Base-by-base conservation (phyloP, 1,140 invertebrate species). In the Papilio aristodemus region DNA sequence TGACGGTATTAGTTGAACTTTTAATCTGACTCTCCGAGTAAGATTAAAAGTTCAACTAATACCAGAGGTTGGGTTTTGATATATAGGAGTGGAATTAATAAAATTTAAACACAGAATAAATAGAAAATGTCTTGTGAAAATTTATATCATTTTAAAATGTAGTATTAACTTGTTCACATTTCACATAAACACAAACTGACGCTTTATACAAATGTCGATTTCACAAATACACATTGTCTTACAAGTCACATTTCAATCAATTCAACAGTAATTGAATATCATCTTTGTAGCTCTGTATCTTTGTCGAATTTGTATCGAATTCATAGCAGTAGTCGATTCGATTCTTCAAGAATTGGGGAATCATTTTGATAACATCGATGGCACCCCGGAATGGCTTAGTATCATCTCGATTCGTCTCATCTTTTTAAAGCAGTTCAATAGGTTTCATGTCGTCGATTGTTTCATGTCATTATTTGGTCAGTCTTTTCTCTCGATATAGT, bases 381-480 rank as follows among this genome's bases (percentile, higher is more conserved):
- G 89, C 89, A 91, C 89, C 87, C 80, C 75, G 88, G 89, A 86
- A 91, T 91, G 89, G 89, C 87, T 91, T 91, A 84, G 83, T 88
- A 90, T 84, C 81, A 88, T 86, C 85, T 87, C 79, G 78, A 77
- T 81, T 84, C 78, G 82, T 86, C 76, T 83, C 77, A 79, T 83
- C 76, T 87, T 74, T 85, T 79, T 79, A 80, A 78, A 77, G 72
- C 71, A 77, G 71, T 81, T 78, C 71, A 75, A 78, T 74, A 72
- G 77, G 77, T 72, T 72, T 81, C 79, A 83, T 75, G 75, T 80
- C 77, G 71, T 77, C 70, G 71, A 75, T 59, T 77, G 80, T 77
- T 78, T 81, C 81, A 84, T 86, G 71, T 80, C 80, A 84, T 82
- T 68, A 85, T 87, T 85, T 84, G 71, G 86, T 81, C 86, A 81